phyloP scores from a whole-genome alignment of 2,113 vertebrate genomes.

The Stegostoma tigrinum region DNA sequence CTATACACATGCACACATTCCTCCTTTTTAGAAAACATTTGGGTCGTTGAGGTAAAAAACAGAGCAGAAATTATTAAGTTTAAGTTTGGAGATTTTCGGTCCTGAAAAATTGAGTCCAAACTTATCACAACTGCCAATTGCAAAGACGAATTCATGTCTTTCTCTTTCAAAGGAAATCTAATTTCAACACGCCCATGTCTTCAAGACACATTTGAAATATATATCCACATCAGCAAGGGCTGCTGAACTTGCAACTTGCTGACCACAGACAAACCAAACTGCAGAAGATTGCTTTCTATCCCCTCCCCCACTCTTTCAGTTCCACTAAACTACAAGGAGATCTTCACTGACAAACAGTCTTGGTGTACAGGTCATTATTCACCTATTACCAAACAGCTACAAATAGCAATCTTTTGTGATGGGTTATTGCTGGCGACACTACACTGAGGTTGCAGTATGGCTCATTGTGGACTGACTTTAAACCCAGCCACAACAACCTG shows the following conservation, averaged over 20 bases:
- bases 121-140: not conserved
- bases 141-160: not conserved
- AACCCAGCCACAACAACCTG: not conserved
- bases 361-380: not conserved
- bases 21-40: too few relatives aligned
- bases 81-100: not conserved
- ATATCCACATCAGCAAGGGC: not conserved
- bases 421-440: not conserved
- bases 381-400: not conserved
- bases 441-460: not conserved
- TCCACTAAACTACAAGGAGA: not conserved
- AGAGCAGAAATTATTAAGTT: not conserved
- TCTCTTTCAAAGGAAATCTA: not conserved
- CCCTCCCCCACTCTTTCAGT: slow-evolving; percentile 14
- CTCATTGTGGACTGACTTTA: not conserved
- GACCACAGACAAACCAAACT: not conserved
- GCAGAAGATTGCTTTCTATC: not conserved
- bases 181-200: not conserved
- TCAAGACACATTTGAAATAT: not conserved
- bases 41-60: not conserved
- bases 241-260: not conserved
- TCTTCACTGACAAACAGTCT: not conserved
- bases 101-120: not conserved
- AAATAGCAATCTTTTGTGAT: not conserved
- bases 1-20: not conserved